Base-by-base conservation (phyloP, 1,140 invertebrate genomes). In the Leptinotarsa defecta region DNA sequence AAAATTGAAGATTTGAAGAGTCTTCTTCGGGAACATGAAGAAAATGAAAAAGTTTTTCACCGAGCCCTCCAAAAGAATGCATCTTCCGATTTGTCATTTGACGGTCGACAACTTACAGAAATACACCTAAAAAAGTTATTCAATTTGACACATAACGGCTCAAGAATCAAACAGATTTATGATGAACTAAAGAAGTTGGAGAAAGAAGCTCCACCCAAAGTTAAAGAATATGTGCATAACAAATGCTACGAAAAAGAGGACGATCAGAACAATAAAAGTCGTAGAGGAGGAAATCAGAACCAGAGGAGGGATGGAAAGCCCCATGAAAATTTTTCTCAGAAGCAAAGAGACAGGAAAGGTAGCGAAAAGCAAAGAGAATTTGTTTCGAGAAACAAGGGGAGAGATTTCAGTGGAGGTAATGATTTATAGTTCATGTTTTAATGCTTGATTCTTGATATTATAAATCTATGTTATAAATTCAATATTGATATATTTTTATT, bases 161-260 rank as follows among this genome's bases (percentile, higher is more conserved):
- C 78, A 57, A 81, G 80, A 74, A 83, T 83, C 8, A 79, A 77
- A 48, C 67, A 79, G 19, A 63, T 83, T 15, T 81, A 77, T 64
- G 48, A 74, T 3, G 71, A 63, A 5, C 81, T 79, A 49, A 79
- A 78, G 34, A 74, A 70, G 5, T 49, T 76, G 1, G 71, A 74
- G 4, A 70, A 65, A 1, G 75, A 80, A 48, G 80, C 13, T 15
- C 48, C 81, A 74, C 48, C 76, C 20, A 27, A 74, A 8, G 70
- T 68, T 61, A 76, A 69, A n/a, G 81, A 82, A 62, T 82, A 82
- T 65, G 49, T 71, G 3, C 81, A 82, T 71, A 67, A 74, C 4
- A 61, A 63, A 43, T 57, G 52, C n/a, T 57, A 17, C 62, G 17
- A 67, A 67, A 17, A 76, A 71, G 67, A 19, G 20, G 20, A 68